Base-by-base conservation (phyloP, 2,888 invertebrate genomes). In the Epinotia brunnichana region DNA sequence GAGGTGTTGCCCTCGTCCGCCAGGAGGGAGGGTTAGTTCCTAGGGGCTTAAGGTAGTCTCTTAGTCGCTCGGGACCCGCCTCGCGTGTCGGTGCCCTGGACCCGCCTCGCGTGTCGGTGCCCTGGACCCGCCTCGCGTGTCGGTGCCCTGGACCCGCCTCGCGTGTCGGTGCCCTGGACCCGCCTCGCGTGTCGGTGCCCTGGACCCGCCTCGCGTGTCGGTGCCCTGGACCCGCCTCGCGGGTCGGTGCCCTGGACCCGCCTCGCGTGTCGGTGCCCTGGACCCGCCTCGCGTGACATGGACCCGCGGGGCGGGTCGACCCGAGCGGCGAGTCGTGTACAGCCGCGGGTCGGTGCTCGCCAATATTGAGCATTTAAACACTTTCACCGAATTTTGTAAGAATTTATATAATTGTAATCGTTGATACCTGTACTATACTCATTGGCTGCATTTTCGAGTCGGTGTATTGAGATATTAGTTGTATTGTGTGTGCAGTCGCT, bases 381-480 rank as follows among this genome's bases (percentile, higher is more conserved):
- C 78, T 80, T 82, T 87, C 84, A 82, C 85, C 82, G 87, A 88
- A 87, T 89, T 89, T 90, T 90, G 86, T 90, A 91, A 85, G 87
- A 87, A 87, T 90, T 89, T 90, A 87, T 87, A 84, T 79, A 81
- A 78, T 79, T 78, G 74, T 79, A 77, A 78, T 81, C 80, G 81
- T 78, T 79, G 82, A 85, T 85, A 89, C 92, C 92, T 92, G 91
- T 89, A 85, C 88, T 85, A 92, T 92, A 92, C 92, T 92, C 92
- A 91, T 85, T 84, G 81, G 81, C 88, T 88, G 90, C 90, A 90
- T 90, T 91, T 88, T 87, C 83, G 85, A 88, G 84, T 89, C 83
- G 80, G 76, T 83, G 83, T 85, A 81, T 83, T 41, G 80, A 84
- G 81, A 81, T 81, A 82, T 82, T 78, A 80, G 77, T 78, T 79